Base-by-base conservation (phyloP, 1,140 invertebrate species). In the Drosophila littoralis region DNA sequence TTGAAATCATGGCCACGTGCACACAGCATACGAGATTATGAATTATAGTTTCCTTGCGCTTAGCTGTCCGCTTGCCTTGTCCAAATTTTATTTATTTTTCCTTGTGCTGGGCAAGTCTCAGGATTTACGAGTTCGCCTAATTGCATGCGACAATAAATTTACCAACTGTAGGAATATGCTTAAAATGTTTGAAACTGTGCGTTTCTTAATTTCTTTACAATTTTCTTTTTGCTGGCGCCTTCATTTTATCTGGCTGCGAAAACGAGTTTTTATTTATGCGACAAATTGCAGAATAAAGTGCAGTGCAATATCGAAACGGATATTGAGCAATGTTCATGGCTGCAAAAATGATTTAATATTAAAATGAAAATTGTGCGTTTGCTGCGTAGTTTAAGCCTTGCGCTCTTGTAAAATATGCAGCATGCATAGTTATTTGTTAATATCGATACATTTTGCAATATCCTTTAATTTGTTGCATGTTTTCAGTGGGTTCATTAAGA, bases 141-240 rank as follows among this genome's bases (percentile, higher is more conserved):
- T 88, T 88, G 84, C 84, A 84, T 55, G 75, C 52, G 77, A 83
- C 77, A 81, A 88, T 88, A 88, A 88, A 88, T 88, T 89, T 59
- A 75, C 45, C 72, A 77, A 79, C 83, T 88, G 79, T 71, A 75
- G 48, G 82, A 88, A 86, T 86, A 86, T 88, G 82, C 67, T 77
- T 75, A 71, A 70, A 73, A 86, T 83, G 75, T 81, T 71, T 70
- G 35, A 64, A 51, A 68, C 67, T 65, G 10, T 36, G 38, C 52
- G 43, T 35, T 45, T 45, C 32, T 54, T 61, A 52, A 10, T 17
- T 59, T 76, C 71, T 67, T 77, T 36, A 22, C 17, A 17, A 10
- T 35, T 68, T 60, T 68, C 65, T 68, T 60, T 68, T 64, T 68
- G 32, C 22, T 51, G 51, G 65, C 36, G 64, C 48, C 64, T 43